phyloP scores from a whole-genome alignment of 1,140 invertebrate genomes.

The Drosophila cardini region DNA sequence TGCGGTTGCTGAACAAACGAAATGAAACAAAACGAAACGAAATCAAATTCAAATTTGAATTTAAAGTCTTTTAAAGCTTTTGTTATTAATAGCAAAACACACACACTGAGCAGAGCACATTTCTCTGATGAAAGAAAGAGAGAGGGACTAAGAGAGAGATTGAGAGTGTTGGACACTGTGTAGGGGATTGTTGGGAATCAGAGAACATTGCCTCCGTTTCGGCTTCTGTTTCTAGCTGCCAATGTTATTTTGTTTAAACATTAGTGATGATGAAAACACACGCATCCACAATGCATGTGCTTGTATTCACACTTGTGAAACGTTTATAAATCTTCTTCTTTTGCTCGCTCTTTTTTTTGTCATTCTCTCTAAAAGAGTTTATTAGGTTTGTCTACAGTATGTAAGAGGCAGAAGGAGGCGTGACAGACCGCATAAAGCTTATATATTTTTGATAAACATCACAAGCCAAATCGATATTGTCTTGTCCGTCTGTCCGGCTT shows the following conservation, averaged over 20 bases:
- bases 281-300: conserved; percentile 50
- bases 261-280: conserved; percentile 81
- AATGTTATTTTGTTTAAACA: conserved; percentile 82
- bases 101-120: conserved; percentile 68
- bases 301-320: conserved; percentile 51
- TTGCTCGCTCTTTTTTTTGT: too few species aligned
- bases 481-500: too few species aligned
- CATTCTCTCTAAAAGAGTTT: too few species aligned
- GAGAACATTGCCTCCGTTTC: conserved; percentile 20
- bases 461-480: too few species aligned
- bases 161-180: neutral
- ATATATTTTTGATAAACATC: too few species aligned
- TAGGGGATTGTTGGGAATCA: neutral
- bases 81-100: conserved; percentile 81
- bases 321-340: conserved; percentile 23
- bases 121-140: conserved; percentile 2
- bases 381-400: too few species aligned
- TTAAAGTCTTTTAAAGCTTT: conserved; percentile 77
- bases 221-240: conserved; percentile 46
- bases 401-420: too few species aligned
- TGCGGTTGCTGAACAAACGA: conserved; percentile 71
- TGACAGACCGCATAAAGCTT: too few species aligned
- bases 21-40: conserved; percentile 50
- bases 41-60: conserved; percentile 50
- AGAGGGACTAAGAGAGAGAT: neutral